Evolutionary conservation across 2,888 invertebrate species (phyloP).

Genomic region (Pycnomerus fuliginosus): DNA sequence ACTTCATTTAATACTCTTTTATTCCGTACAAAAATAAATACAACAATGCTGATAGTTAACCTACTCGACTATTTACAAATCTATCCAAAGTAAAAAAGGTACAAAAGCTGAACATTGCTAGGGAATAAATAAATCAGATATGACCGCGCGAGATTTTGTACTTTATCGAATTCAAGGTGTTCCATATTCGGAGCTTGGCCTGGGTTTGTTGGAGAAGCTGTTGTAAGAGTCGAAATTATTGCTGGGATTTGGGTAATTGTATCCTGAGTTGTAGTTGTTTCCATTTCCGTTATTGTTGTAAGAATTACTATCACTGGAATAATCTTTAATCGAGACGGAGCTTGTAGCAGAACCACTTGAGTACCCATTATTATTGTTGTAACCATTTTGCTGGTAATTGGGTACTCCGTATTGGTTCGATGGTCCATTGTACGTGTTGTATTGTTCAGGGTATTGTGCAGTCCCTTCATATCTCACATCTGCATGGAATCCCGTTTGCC

Average conservation of each 20-base stretch:
- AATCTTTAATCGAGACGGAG: constrained; percentile 39
- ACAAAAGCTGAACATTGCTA: no score
- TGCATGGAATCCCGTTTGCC: constrained; percentile 78
- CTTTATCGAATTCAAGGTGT: constrained; percentile 10
- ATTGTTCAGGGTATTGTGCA: constrained; percentile 64
- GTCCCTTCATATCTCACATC: constrained; percentile 73
- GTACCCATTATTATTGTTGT: constrained; percentile 23
- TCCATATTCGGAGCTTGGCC: constrained; percentile 21
- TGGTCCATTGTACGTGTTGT: constrained; percentile 37
- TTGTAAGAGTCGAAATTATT: constrained; percentile 2
- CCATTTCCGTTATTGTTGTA: not conserved
- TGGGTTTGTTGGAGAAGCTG: constrained; percentile 2
- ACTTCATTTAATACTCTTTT: no score
- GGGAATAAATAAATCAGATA: no score
- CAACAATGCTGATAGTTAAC: no score
- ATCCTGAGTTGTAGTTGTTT: constrained; percentile 19
- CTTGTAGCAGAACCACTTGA: constrained; percentile 29
- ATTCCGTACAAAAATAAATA: no score
- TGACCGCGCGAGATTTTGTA: no score
- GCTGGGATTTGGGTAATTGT: constrained; percentile 2
- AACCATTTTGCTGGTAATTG: constrained; percentile 7
- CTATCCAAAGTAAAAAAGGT: no score
- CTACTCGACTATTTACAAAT: no score
- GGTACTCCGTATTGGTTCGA: constrained; percentile 18
- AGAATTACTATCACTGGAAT: constrained; percentile 24